Evolutionary conservation across 2,888 invertebrate genomes (phyloP).

Genomic region (Saturnia pavonia): DNA sequence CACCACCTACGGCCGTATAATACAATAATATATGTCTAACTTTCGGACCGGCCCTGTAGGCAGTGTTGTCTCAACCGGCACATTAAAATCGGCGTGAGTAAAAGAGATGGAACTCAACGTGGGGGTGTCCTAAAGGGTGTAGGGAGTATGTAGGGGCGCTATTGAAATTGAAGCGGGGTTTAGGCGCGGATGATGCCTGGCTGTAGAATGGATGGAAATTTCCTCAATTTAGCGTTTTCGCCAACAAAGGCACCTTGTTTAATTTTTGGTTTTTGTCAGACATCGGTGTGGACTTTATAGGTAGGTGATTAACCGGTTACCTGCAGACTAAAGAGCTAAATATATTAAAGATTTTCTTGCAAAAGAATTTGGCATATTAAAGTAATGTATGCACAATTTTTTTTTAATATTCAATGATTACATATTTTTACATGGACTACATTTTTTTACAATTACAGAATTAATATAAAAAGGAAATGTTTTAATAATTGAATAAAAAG

Average conservation of each 20-base stretch:
- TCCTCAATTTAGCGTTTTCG: conserved; percentile 82
- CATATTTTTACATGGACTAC: too few species aligned
- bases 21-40: conserved; percentile 82
- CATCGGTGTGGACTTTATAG: conserved; percentile 60
- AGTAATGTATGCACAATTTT: too few species aligned
- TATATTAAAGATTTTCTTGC: neutral
- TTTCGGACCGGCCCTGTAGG: conserved; percentile 81
- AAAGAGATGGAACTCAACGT: conserved; percentile 51
- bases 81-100: conserved; percentile 35
- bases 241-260: conserved; percentile 80
- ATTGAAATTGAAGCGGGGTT: conserved; percentile 82
- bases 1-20: conserved; percentile 79
- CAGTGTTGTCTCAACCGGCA: conserved; percentile 53
- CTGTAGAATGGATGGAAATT: conserved; percentile 82
- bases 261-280: conserved; percentile 78
- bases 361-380: too few species aligned
- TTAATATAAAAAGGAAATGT: too few species aligned
- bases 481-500: too few species aligned
- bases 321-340: neutral
- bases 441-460: too few species aligned
- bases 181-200: conserved; percentile 82
- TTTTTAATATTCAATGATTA: too few species aligned
- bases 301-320: conserved; percentile 29
- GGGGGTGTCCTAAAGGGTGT: conserved; percentile 81
- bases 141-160: conserved; percentile 79